Conservation (phyloP, 2,888 invertebrate genomes). For the Amaurobius ferox region DNA sequence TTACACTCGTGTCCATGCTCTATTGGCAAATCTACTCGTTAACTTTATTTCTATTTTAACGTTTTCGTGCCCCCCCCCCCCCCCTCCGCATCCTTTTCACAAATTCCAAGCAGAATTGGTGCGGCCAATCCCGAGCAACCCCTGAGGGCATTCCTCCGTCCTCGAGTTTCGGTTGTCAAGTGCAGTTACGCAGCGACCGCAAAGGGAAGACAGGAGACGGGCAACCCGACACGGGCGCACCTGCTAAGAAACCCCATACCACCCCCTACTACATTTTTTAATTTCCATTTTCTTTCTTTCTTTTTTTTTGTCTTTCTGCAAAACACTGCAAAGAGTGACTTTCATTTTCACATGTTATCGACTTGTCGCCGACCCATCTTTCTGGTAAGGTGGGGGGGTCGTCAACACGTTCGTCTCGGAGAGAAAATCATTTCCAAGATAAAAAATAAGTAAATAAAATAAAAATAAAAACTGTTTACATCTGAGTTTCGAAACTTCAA, state of each 20-base stretch:
- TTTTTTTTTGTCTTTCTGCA: background rate
- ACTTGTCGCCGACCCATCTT: background rate
- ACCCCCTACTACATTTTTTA: background rate
- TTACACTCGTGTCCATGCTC: too few relatives aligned
- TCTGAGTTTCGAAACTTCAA: too few relatives aligned
- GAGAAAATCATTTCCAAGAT: too few relatives aligned
- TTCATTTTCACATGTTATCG: background rate
- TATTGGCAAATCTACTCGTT: too few relatives aligned
- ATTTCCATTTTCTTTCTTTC: background rate
- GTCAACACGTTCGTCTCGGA: too few relatives aligned
- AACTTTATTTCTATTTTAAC: too few relatives aligned
- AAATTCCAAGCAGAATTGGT: background rate
- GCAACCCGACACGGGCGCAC: slow-evolving; percentile 45
- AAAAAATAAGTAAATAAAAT: too few relatives aligned
- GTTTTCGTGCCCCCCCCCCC: too few relatives aligned
- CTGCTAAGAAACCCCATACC: slow-evolving; percentile 28
- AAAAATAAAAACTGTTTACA: too few relatives aligned
- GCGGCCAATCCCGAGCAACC: slow-evolving; percentile 28
- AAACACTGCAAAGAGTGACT: too few relatives aligned
- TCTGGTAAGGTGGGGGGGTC: too few relatives aligned
- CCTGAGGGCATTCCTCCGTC: slow-evolving; percentile 8
- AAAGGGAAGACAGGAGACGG: slow-evolving; percentile 23
- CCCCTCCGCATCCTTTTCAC: too few relatives aligned
- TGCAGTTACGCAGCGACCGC: slow-evolving; percentile 46
- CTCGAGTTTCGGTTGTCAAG: slow-evolving; percentile 60